Evolutionary conservation across 2,113 vertebrate genomes (phyloP).

Genomic region (Patagioenas fasciata): DNA sequence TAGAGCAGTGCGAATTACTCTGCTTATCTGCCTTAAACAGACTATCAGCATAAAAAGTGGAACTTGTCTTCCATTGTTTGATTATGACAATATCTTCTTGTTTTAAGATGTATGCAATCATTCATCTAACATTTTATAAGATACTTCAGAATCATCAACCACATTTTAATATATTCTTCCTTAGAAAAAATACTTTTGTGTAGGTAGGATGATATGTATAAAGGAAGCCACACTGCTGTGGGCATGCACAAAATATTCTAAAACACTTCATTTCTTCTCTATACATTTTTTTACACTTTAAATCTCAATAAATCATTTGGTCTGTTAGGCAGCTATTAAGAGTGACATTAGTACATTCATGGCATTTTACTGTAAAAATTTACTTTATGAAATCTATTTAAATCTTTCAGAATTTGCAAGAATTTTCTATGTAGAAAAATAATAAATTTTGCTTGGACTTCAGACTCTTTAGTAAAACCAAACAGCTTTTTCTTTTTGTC

Average conservation of each 20-base stretch:
- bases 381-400: background rate
- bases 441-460: background rate
- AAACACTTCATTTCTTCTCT: background rate
- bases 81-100: background rate
- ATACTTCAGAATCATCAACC: background rate
- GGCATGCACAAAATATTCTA: background rate
- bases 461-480: background rate
- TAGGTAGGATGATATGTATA: background rate
- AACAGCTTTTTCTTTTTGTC: background rate
- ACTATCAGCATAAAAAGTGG: background rate
- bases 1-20: background rate
- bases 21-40: conserved; percentile 31
- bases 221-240: background rate
- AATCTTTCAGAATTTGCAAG: background rate
- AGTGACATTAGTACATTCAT: background rate
- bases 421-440: background rate
- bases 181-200: background rate
- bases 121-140: background rate
- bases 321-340: background rate
- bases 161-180: background rate
- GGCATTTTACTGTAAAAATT: background rate
- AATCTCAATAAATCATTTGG: background rate
- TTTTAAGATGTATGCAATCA: background rate
- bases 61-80: conserved; percentile 16
- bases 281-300: background rate